phyloP scores from a whole-genome alignment of 2,113 vertebrate genomes.

The Pluvianellus socialis region DNA sequence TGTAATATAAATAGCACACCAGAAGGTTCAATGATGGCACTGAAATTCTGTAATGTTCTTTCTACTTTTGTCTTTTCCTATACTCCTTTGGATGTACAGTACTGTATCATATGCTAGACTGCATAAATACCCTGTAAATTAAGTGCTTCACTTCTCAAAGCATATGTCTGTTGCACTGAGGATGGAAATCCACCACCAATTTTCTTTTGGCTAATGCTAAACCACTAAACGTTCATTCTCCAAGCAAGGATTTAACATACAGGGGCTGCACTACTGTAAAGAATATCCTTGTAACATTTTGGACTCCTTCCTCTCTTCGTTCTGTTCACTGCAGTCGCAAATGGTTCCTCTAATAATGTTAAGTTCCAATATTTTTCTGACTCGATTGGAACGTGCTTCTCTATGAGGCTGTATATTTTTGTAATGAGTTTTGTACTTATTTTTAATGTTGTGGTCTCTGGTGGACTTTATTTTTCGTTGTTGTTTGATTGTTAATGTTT shows the following conservation, averaged over 20 bases:
- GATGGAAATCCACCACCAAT: constrained; percentile 77
- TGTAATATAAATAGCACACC: constrained; percentile 68
- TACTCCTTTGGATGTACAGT: constrained; percentile 78
- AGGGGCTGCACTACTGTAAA: constrained; percentile 75
- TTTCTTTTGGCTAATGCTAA: constrained; percentile 79
- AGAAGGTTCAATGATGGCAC: constrained; percentile 62
- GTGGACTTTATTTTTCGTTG: constrained; percentile 83
- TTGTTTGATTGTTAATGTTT: constrained; percentile 87
- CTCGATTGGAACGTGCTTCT: constrained; percentile 85
- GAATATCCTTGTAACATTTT: constrained; percentile 74
- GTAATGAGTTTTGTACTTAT: constrained; percentile 92
- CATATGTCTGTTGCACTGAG: constrained; percentile 82
- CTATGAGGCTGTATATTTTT: constrained; percentile 97
- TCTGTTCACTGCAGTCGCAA: constrained; percentile 76
- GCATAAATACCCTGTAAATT: constrained; percentile 78
- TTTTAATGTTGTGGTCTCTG: constrained; percentile 83
- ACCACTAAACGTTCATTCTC: constrained; percentile 59
- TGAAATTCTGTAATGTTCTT: constrained; percentile 78
- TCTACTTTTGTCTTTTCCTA: constrained; percentile 81
- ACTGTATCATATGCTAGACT: constrained; percentile 78
- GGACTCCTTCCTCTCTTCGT: constrained; percentile 72
- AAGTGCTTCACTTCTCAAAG: constrained; percentile 77
- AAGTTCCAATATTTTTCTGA: constrained; percentile 86
- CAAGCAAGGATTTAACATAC: constrained; percentile 72
- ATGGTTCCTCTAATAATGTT: constrained; percentile 78